Conservation (phyloP, 1,140 invertebrate species). For the Vanessa atalanta region DNA sequence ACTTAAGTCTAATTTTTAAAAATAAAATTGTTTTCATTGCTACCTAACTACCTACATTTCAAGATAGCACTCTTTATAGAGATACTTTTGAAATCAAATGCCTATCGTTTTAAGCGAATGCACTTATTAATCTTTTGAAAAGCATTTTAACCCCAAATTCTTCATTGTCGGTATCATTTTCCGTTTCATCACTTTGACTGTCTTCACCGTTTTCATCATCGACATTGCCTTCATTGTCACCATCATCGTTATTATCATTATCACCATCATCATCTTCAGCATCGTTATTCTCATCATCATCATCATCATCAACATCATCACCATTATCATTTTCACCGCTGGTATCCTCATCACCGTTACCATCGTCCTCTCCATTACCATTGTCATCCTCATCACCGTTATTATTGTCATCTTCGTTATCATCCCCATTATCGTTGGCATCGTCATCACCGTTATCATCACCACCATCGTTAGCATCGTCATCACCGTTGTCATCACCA, state of each 20-base stretch:
- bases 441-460: slow-evolving; percentile 27
- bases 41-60: slow-evolving; percentile 48
- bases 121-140: slow-evolving; percentile 46
- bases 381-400: slow-evolving; percentile 30
- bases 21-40: slow-evolving; percentile 40
- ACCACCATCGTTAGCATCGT: slow-evolving; percentile 36
- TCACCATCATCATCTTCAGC: slow-evolving; percentile 22
- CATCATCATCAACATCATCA: slow-evolving; percentile 21
- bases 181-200: slow-evolving; percentile 27
- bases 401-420: neutral
- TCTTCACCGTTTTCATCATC: slow-evolving; percentile 33
- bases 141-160: slow-evolving; percentile 41
- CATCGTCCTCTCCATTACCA: slow-evolving; percentile 24
- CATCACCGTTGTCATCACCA: slow-evolving; percentile 34
- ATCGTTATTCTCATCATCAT: slow-evolving; percentile 26
- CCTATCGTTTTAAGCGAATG: slow-evolving; percentile 50
- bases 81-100: slow-evolving; percentile 54
- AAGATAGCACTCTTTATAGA: slow-evolving; percentile 53
- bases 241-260: slow-evolving; percentile 15
- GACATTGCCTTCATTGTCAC: slow-evolving; percentile 22
- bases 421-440: slow-evolving; percentile 1
- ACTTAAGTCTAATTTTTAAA: slow-evolving; percentile 55
- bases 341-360: slow-evolving; percentile 23
- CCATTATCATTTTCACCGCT: slow-evolving; percentile 15
- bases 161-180: slow-evolving; percentile 5